Percentiles rank a stretch among this genome's conserved stretches.
phyloP scores from a whole-genome alignment of 1,140 invertebrate genomes.

The Paraescarpia echinospica region DNA sequence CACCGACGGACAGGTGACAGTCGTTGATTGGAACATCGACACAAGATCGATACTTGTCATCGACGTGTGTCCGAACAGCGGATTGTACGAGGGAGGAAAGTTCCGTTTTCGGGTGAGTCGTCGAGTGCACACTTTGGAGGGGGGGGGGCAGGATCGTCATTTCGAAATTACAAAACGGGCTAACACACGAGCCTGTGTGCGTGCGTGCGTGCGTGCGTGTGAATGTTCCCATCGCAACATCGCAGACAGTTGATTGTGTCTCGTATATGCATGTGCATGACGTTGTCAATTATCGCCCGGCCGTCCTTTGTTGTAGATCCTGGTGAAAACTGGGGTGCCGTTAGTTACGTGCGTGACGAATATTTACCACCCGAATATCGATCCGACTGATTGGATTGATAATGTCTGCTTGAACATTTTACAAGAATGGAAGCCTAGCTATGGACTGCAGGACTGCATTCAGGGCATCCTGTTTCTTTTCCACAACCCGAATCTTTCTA shows the following conservation, averaged over 20 bases:
- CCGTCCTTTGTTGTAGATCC: neutral
- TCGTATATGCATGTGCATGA: too few species aligned
- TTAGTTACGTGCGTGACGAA: slow-evolving; percentile 38
- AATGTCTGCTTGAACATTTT: slow-evolving; percentile 47
- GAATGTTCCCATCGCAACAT: too few species aligned
- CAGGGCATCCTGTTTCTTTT: slow-evolving; percentile 47
- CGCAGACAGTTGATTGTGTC: too few species aligned
- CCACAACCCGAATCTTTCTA: slow-evolving; percentile 43
- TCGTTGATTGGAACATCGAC: slow-evolving; percentile 33
- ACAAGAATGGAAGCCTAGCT: slow-evolving; percentile 36
- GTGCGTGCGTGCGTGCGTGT: too few species aligned
- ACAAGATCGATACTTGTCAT: slow-evolving; percentile 28
- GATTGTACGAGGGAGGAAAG: slow-evolving; percentile 35
- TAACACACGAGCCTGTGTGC: too few species aligned
- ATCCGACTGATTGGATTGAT: slow-evolving; percentile 28
- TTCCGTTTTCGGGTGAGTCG: slow-evolving; percentile 38
- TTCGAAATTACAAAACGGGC: neutral
- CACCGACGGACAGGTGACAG: slow-evolving; percentile 34
- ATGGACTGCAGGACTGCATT: slow-evolving; percentile 38
- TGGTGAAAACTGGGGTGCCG: slow-evolving; percentile 18
- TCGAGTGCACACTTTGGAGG: neutral
- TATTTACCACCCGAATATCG: slow-evolving; percentile 52
- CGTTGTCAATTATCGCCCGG: too few species aligned
- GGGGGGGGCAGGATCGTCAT: neutral
- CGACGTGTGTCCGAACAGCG: slow-evolving; percentile 34